Conservation (phyloP, 2,113 vertebrate genomes). For the zebrafish (Danio rerio) region DNA sequence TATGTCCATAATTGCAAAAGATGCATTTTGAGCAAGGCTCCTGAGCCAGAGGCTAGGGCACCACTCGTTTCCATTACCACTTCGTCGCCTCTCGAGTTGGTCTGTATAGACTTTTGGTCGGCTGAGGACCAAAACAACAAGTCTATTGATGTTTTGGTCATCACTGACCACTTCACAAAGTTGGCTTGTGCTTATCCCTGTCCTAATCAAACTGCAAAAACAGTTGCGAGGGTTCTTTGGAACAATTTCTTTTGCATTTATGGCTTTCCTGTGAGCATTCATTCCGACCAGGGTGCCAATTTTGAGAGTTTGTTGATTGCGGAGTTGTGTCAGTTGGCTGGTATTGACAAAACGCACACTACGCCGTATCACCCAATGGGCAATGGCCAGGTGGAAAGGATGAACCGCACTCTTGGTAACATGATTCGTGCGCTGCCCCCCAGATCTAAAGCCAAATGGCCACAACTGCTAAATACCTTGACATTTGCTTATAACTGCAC, state of each 20-base stretch:
- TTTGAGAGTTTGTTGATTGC: not conserved
- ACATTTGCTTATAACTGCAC: constrained; percentile 40
- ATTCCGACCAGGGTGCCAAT: not conserved
- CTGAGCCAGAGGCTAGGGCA: no score
- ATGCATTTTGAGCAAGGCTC: no score
- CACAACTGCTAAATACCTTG: constrained; percentile 17
- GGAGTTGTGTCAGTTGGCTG: constrained; percentile 4
- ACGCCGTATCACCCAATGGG: not conserved
- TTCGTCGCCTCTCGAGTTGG: not conserved
- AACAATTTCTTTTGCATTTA: constrained; percentile 31
- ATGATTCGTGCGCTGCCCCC: constrained; percentile 30
- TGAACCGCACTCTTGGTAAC: not conserved
- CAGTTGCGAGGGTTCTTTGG: not conserved
- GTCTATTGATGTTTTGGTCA: not conserved
- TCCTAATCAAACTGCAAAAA: not conserved
- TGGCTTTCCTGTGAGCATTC: constrained; percentile 25
- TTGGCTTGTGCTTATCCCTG: constrained; percentile 7
- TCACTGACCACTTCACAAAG: constrained; percentile 13
- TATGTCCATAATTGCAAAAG: not conserved
- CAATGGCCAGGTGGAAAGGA: not conserved
- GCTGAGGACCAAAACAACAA: not conserved
- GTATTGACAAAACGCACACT: not conserved
- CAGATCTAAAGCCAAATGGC: constrained; percentile 2
- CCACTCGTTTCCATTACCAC: not conserved
- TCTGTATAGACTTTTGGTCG: constrained; percentile 12